Evolutionary conservation across 2,113 vertebrate species (phyloP).

Genomic region (Ammodytes dubius): DNA sequence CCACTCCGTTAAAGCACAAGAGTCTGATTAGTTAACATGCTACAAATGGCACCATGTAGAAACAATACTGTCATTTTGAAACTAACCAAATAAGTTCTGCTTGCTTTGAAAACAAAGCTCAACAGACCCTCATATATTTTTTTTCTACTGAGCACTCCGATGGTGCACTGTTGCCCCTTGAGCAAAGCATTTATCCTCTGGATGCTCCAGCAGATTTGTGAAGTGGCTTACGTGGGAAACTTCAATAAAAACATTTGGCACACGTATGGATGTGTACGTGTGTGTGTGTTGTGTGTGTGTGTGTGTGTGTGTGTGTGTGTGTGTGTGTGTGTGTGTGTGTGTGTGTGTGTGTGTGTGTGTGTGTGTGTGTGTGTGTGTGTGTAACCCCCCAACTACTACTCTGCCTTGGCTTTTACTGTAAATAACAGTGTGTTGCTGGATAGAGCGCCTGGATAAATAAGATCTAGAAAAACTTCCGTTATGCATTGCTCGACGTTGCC

Average conservation of each 20-base stretch:
- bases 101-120: constrained; percentile 4
- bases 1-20: background rate
- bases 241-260: background rate
- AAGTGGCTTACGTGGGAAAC: constrained; percentile 11
- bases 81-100: background rate
- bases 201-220: constrained; percentile 22
- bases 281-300: background rate
- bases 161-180: constrained; percentile 1
- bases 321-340: background rate
- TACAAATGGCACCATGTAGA: background rate
- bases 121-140: background rate
- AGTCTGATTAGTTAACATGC: background rate
- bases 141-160: background rate
- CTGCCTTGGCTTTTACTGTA: constrained; percentile 13
- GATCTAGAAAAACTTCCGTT: constrained; percentile 39
- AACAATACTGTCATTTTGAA: background rate
- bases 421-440: constrained; percentile 45
- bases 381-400: background rate
- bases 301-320: background rate
- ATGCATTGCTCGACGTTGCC: constrained; percentile 58
- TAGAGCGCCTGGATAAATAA: constrained; percentile 25
- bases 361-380: background rate
- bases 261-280: background rate
- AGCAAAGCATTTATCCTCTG: constrained; percentile 27
- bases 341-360: background rate